These are phyloP conservation scores for Philopedon plagiatum DNA, from an alignment of 2,888 invertebrate genomes.

Conservation along the genomic window DNA sequence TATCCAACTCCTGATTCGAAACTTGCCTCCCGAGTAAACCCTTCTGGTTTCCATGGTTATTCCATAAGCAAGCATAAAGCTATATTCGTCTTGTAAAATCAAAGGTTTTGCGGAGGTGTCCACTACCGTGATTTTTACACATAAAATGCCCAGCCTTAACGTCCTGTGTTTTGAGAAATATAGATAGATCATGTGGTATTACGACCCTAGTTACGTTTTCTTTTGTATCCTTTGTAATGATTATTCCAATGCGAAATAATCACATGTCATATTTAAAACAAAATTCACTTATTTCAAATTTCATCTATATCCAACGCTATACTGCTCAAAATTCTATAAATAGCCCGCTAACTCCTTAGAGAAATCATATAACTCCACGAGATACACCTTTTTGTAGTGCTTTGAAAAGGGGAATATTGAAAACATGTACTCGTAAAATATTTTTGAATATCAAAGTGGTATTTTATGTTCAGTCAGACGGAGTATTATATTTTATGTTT, in stretches of 20 bases:
- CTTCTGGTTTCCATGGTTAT: no score
- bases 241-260: neutral
- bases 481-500: constrained; percentile 6
- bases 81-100: no score
- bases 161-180: no score
- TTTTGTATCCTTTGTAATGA: no score
- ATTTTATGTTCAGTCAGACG: neutral
- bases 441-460: constrained; percentile 12
- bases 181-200: no score
- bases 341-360: constrained; percentile 21
- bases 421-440: constrained; percentile 18
- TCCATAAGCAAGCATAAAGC: no score
- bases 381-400: constrained; percentile 24
- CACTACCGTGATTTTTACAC: no score
- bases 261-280: neutral
- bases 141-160: no score
- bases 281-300: neutral
- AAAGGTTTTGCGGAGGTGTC: no score
- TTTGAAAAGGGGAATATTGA: constrained; percentile 24
- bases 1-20: no score
- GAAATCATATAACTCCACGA: constrained; percentile 29
- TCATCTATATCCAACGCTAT: neutral
- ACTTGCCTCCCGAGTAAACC: no score
- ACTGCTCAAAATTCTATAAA: constrained; percentile 8
- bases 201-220: no score